Base-by-base conservation (phyloP, 2,113 vertebrate genomes). In the Cinclus mexicanus region DNA sequence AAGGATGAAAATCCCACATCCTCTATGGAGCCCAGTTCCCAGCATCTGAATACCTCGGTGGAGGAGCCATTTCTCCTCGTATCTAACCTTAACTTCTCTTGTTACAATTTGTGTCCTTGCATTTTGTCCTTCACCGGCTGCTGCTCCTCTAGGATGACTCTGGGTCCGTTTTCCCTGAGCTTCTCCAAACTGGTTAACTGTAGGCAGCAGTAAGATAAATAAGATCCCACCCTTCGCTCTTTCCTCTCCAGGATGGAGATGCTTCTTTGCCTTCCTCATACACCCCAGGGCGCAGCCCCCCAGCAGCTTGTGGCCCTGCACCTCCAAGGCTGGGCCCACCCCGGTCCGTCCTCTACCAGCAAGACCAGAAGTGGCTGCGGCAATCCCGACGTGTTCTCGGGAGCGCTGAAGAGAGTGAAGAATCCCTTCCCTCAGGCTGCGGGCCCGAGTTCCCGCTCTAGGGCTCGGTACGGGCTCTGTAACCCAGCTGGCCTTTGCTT, bases 281-380 rank as follows among this genome's bases (percentile, higher is more conserved):
- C 0, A 1, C 19, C 20, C 12, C 3, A 2, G 2, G 16, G 35
- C 33, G 18, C 53, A 46, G n/a, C 6, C 14, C 5, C 29, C 11
- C 12, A 9, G 41, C 33, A 90, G 29, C n/a, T 39, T 53, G 31
- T 42, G 49, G 18, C 52, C 29, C 35, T 28, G 9, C 20, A 44
- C 39, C 25, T 42, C 39, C 25, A 60, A 22, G 29, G 49, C 22
- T 19, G 56, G 21, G 22, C 33, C 64, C 49, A 10, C 33, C 47
- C 18, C 22, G 21, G 11, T 29, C 49, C 15, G 33, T 41, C 28
- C 24, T 61, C 50, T 49, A 42, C 19, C 41, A 69, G 26, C 44
- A 76, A 61, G 49, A 28, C 61, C 70, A 56, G 61, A 79, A 52
- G 49, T 15, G 52, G 33, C n/a, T 10, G 14, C 11, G 21, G 26